phyloP scores from a whole-genome alignment of 2,113 vertebrate genomes.

The Camelus dromedarius region DNA sequence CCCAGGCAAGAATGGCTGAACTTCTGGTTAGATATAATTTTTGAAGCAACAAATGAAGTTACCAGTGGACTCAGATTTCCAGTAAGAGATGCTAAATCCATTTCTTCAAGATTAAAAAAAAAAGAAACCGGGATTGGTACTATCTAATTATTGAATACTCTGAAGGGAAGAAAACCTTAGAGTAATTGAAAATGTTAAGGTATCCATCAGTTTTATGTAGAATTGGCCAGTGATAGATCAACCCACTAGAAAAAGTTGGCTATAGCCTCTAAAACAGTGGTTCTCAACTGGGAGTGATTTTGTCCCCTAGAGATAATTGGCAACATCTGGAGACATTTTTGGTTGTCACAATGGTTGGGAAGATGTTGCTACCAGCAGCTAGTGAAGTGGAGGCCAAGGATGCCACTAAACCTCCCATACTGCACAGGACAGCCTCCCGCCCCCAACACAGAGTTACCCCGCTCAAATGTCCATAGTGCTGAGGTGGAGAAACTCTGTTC shows the following conservation, averaged over 20 bases:
- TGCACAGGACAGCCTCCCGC: neutral
- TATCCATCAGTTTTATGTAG: neutral
- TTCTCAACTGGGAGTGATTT: neutral
- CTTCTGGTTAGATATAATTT: slow-evolving; percentile 99
- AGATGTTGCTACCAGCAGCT: neutral
- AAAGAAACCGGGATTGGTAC: neutral
- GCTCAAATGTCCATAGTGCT: neutral
- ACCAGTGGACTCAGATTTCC: slow-evolving; percentile 95
- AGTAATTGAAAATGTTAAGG: neutral
- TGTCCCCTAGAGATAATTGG: neutral
- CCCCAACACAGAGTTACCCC: neutral
- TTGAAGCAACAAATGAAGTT: slow-evolving; percentile 93
- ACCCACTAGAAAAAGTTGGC: neutral
- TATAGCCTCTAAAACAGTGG: neutral
- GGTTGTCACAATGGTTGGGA: neutral
- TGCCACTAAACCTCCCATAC: neutral
- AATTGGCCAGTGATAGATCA: slow-evolving; percentile 19
- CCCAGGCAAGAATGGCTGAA: slow-evolving; percentile 93
- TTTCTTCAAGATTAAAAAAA: slow-evolving; percentile 24
- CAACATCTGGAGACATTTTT: slow-evolving; percentile 6
- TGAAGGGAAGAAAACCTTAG: slow-evolving; percentile 27
- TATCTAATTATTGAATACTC: neutral
- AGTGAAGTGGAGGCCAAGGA: neutral
- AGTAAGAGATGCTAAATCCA: slow-evolving; percentile 86
- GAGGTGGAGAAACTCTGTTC: neutral